Evolutionary conservation across 2,888 invertebrate species (phyloP).

Genomic region (Drosophila neonasuta): DNA sequence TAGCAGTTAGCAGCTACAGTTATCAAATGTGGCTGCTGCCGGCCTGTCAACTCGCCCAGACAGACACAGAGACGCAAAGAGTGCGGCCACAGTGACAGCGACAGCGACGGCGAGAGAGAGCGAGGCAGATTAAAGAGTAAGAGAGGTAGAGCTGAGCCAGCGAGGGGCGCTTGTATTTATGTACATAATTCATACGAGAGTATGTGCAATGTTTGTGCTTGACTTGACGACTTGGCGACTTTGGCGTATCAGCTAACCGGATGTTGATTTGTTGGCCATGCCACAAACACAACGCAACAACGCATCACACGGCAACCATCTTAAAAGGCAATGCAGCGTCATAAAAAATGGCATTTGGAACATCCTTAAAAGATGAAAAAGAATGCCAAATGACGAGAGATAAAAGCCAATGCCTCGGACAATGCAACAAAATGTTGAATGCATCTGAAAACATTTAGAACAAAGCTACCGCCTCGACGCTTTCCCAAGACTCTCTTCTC

Average conservation of each 20-base stretch:
- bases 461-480: slow-evolving; percentile 5
- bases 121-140: not conserved
- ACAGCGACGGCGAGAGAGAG: not conserved
- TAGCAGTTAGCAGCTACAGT: slow-evolving; percentile 65
- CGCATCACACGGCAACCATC: slow-evolving; percentile 25
- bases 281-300: too few relatives aligned
- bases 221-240: slow-evolving; percentile 19
- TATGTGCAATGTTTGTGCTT: slow-evolving; percentile 53
- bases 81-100: not conserved
- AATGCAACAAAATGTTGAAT: slow-evolving; percentile 10
- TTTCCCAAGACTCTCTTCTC: not conserved
- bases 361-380: slow-evolving; percentile 39
- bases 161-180: slow-evolving; percentile 19
- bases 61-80: slow-evolving; percentile 32
- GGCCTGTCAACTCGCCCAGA: slow-evolving; percentile 63
- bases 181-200: slow-evolving; percentile 42
- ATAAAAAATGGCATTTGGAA: slow-evolving; percentile 9
- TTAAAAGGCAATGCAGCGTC: slow-evolving; percentile 19
- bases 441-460: slow-evolving; percentile 1
- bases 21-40: slow-evolving; percentile 66
- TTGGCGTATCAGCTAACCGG: slow-evolving; percentile 53
- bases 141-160: not conserved
- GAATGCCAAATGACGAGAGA: slow-evolving; percentile 46
- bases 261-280: slow-evolving; percentile 57
- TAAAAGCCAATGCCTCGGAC: slow-evolving; percentile 33